Conservation (phyloP, 1,140 invertebrate genomes). For the Drosophila micromelanica region DNA sequence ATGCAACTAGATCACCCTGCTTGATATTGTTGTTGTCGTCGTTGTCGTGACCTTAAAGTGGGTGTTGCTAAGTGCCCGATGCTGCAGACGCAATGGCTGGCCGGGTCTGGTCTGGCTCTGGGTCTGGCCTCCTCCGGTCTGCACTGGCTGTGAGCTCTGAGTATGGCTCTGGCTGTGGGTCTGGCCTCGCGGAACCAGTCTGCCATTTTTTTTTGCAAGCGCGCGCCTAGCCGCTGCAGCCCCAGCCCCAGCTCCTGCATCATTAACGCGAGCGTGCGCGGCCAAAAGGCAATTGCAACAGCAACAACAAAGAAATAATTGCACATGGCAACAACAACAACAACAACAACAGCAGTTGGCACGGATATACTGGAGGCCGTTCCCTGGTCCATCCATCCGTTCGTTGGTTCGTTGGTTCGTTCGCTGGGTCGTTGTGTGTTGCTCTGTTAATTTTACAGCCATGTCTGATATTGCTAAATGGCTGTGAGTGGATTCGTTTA, state of each 20-base stretch:
- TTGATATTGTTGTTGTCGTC: slow-evolving; percentile 27
- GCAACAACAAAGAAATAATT: slow-evolving; percentile 74
- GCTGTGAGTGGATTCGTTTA: slow-evolving; percentile 84
- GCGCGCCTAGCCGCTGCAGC: slow-evolving; percentile 20
- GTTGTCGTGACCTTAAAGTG: slow-evolving; percentile 78
- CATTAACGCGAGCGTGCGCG: slow-evolving; percentile 63
- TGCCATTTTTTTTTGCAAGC: slow-evolving; percentile 66
- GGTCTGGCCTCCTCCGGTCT: background rate
- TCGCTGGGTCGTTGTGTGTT: slow-evolving; percentile 61
- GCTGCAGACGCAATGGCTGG: slow-evolving; percentile 77
- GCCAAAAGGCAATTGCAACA: slow-evolving; percentile 54
- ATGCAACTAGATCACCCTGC: background rate
- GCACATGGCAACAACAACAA: slow-evolving; percentile 48
- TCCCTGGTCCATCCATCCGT: slow-evolving; percentile 38
- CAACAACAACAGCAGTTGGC: slow-evolving; percentile 37
- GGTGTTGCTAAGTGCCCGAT: slow-evolving; percentile 79
- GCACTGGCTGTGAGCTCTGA: slow-evolving; percentile 4
- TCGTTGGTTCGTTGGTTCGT: slow-evolving; percentile 34
- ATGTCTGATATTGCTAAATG: slow-evolving; percentile 84
- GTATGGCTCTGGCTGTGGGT: background rate
- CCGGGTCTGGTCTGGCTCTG: slow-evolving; percentile 18
- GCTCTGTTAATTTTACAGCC: slow-evolving; percentile 83
- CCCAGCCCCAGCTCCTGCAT: slow-evolving; percentile 51
- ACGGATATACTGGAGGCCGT: slow-evolving; percentile 63
- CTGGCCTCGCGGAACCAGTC: slow-evolving; percentile 59